Evolutionary conservation across 2,797 vertebrate species (phyloP), one percentile per base, ranked within the genome.

Genomic region (Malurus leucopterus): DNA sequence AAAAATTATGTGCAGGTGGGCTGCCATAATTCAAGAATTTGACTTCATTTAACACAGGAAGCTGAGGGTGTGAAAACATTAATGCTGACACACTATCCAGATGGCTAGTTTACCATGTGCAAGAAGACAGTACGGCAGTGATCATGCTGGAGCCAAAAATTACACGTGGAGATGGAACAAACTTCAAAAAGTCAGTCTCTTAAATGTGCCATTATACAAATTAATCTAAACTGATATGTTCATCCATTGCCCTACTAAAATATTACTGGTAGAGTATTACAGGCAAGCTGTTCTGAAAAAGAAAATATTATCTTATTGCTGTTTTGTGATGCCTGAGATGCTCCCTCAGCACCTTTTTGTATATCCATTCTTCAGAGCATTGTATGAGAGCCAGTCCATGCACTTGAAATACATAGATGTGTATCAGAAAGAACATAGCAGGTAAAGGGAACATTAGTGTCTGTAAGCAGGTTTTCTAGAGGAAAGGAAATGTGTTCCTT

Each of bases 81-180:
- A 96, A 96, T 96, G 93, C 93, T 96, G 95, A 95, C 90, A 95
- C 91, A 94, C 91, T 95, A 95, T 94, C 96, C 95, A 96, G 95
- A 96, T 96, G 96, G 95, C 91, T 94, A 93, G 92, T 95, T 95
- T 95, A 92, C 93, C 94, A 95, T 95, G 95, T 94, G 94, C 89
- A 96, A 91, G 90, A 91, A 96, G 95, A 92, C 93, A 95, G 96
- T 94, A 92, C 91, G 22, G 91, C 91, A 96, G 73, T 86, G 85
- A 95, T 94, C 86, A 91, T 94, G 76, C 64, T 67, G 80, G 91
- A 96, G 93, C 96, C 94, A 96, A 94, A 93, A 95, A 93, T 91
- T 95, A 93, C 92, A 94, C 90, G 93, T 93, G 89, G 91, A 93
- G 78, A 95, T 91, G 86, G 84, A 95, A 93, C 91, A 96, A 95